Conservation (phyloP, 2,888 invertebrate species). For the Lithophane socia region DNA sequence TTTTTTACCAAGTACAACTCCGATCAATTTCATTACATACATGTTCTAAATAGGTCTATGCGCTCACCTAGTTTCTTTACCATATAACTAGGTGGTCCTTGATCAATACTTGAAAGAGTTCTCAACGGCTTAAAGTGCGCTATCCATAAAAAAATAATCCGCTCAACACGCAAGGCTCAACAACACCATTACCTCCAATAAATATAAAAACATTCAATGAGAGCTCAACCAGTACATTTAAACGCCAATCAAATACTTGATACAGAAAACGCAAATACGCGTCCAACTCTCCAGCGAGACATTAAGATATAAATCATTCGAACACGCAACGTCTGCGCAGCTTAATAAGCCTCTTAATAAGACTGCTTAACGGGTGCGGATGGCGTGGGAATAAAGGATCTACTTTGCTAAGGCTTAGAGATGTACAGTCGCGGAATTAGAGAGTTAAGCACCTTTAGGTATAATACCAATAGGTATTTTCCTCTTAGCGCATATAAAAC, state of each 20-base stretch:
- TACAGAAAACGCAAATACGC: slow-evolving; percentile 61
- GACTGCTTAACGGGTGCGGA: slow-evolving; percentile 52
- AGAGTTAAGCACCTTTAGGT: neutral
- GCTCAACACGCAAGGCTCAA: slow-evolving; percentile 13
- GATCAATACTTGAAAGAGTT: neutral
- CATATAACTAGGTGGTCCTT: neutral
- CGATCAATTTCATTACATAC: no score
- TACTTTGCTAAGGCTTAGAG: slow-evolving; percentile 10
- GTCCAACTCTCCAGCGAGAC: slow-evolving; percentile 49
- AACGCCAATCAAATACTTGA: slow-evolving; percentile 63
- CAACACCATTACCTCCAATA: slow-evolving; percentile 21
- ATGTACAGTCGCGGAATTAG: slow-evolving; percentile 25
- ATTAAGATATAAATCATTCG: slow-evolving; percentile 67
- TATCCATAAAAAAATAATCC: slow-evolving; percentile 21
- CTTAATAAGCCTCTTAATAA: slow-evolving; percentile 63
- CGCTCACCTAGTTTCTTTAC: neutral
- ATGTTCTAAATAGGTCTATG: neutral
- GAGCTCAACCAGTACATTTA: slow-evolving; percentile 51
- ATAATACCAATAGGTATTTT: neutral
- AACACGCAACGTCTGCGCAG: slow-evolving; percentile 51
- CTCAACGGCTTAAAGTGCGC: neutral
- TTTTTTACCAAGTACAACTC: no score
- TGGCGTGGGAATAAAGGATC: slow-evolving; percentile 62
- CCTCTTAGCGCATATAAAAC: neutral
- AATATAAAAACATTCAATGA: slow-evolving; percentile 49